A percentile compares a stretch with the other conserved stretches of the same genome.
phyloP scores from a whole-genome alignment of 2,113 vertebrate species.

The Platichthys stellatus region DNA sequence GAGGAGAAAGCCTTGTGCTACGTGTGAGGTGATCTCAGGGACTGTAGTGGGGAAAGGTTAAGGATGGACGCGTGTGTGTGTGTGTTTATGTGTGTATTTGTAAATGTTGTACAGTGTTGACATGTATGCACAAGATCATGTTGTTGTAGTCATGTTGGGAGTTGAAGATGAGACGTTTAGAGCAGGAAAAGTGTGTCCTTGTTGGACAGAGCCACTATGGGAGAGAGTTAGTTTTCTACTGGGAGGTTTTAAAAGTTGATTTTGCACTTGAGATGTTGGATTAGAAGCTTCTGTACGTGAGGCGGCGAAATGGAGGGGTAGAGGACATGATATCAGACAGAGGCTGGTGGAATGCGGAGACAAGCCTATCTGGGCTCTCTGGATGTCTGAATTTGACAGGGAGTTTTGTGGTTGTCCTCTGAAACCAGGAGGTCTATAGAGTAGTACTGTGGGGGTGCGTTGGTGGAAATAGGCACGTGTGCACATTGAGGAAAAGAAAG shows the following conservation, averaged over 20 bases:
- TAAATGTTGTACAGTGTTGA: constrained; percentile 58
- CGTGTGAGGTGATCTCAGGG: constrained; percentile 82
- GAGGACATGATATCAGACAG: not conserved
- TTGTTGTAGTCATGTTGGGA: constrained; percentile 25
- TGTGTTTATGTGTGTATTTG: constrained; percentile 11
- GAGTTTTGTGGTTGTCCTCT: not conserved
- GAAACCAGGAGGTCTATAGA: constrained; percentile 24
- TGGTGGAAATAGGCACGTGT: constrained; percentile 15
- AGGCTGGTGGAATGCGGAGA: not conserved
- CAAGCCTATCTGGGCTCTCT: not conserved
- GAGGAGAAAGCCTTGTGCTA: constrained; percentile 66
- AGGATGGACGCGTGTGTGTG: not conserved
- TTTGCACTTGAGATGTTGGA: constrained; percentile 63
- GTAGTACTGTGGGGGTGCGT: not conserved
- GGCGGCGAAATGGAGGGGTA: not conserved
- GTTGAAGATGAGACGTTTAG: constrained; percentile 23
- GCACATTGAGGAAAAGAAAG: constrained; percentile 36
- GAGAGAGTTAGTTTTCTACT: constrained; percentile 22
- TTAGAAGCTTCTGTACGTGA: constrained; percentile 36
- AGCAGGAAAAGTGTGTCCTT: constrained; percentile 17
- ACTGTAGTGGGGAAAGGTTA: constrained; percentile 54
- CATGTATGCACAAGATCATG: constrained; percentile 35
- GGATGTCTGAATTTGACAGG: not conserved
- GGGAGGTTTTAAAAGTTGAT: constrained; percentile 61
- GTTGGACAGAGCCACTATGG: constrained; percentile 53